A percentile compares a stretch with the other conserved stretches of the same genome.
These are phyloP conservation scores for Harpagus bidentatus DNA, from an alignment of 2,113 vertebrate species.

Conservation along the genomic window DNA sequence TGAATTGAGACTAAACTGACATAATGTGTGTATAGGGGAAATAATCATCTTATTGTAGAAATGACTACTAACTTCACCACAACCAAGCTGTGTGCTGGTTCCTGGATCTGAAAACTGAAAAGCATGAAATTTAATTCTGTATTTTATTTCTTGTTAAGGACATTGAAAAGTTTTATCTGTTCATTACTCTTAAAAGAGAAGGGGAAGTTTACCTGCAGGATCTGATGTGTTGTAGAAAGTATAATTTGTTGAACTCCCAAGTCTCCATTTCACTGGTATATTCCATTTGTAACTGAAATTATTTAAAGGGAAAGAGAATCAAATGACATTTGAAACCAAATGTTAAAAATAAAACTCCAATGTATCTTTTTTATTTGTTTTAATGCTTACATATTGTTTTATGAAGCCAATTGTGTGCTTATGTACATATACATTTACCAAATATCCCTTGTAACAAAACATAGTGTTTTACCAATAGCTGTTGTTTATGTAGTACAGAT, in stretches of 20 bases:
- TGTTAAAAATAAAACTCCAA: not conserved
- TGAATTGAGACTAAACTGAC: not conserved
- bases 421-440: not conserved
- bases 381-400: not conserved
- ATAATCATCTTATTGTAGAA: not conserved
- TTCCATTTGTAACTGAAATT: constrained; percentile 91
- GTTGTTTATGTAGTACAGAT: not conserved
- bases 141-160: not conserved
- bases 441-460: not conserved
- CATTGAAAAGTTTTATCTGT: not conserved
- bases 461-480: not conserved
- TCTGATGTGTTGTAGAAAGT: constrained; percentile 70
- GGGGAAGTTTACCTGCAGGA: constrained; percentile 72
- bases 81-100: not conserved
- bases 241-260: not conserved
- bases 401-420: not conserved
- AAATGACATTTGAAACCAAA: not conserved
- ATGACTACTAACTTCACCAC: not conserved
- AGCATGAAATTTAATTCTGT: not conserved
- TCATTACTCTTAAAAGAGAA: not conserved
- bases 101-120: not conserved
- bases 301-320: constrained; percentile 30
- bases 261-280: constrained; percentile 83
- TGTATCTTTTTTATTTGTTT: not conserved
- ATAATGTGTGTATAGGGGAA: not conserved